These are phyloP conservation scores for Semnornis frantzii DNA, from an alignment of 2,113 vertebrate genomes.

Conservation along the genomic window DNA sequence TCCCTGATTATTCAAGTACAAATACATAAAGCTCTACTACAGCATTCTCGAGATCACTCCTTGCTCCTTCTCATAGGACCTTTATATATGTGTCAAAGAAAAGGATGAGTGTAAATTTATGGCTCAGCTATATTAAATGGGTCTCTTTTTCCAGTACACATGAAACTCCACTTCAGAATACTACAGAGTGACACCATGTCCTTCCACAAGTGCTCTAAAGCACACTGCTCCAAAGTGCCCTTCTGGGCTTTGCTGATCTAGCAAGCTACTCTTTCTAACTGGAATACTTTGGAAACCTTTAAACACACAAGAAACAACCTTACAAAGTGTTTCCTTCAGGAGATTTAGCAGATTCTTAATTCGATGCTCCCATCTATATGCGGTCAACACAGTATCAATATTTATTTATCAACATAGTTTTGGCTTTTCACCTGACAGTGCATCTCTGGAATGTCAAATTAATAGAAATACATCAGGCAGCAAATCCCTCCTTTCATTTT, in stretches of 20 bases:
- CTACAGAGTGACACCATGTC: neutral
- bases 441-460: slow-evolving; percentile 27
- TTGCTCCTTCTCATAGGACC: neutral
- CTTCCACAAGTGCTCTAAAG: slow-evolving; percentile 10
- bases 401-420: neutral
- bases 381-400: neutral
- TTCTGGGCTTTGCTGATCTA: slow-evolving; percentile 61
- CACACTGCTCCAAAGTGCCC: slow-evolving; percentile 5
- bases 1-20: neutral
- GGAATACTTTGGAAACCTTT: slow-evolving; percentile 8
- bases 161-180: neutral
- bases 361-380: slow-evolving; percentile 36
- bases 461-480: neutral
- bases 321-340: slow-evolving; percentile 16
- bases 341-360: slow-evolving; percentile 21
- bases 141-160: neutral
- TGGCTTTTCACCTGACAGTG: neutral
- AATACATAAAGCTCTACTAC: neutral
- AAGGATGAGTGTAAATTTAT: neutral
- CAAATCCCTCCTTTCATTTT: neutral
- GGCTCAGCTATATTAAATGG: slow-evolving; percentile 12
- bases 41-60: neutral
- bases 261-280: slow-evolving; percentile 30
- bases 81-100: slow-evolving; percentile 12
- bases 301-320: neutral